Evolutionary conservation across 2,113 vertebrate genomes (phyloP), one percentile per base, ranked within the genome.

Genomic region (Psittacara wagleri): DNA sequence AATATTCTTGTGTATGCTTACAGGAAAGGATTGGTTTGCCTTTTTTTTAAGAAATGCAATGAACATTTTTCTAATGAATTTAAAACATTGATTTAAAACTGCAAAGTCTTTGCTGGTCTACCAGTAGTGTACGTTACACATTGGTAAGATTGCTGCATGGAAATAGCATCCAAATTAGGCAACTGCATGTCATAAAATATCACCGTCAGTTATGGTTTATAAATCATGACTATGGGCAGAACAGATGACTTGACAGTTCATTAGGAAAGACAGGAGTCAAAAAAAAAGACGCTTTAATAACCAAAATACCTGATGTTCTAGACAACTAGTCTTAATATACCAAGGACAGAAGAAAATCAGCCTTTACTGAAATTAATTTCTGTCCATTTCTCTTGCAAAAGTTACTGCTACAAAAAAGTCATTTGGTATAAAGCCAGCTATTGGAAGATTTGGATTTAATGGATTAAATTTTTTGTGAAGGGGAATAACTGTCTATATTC

Each of bases 221-320:
- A 95, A 95, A 94, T 94, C 69, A 81, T 46, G 61, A 86, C 61
- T n/a, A 46, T 43, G 33, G 61, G 86, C 86, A 92, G 94, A 96
- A 94, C 86, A 88, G 83, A 84, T 39, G 59, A 81, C 41, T 95
- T 92, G 91, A 83, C 76, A 92, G 73, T 67, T 95, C 76, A 82
- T 97, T 94, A 92, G 48, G 46, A 88, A 92, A 91, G 80, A 68
- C 31, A 75, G 72, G 20, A 94, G 22, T 75, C 61, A 92, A 49
- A 63, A 88, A 92, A 46, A 10, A 86, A 78, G 55, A 88, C 0
- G 0, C 68, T 95, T 31, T 62, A 90, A 69, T 82, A 86, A 66
- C 16, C 41, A 43, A 86, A 83, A 44, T 74, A 66, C 52, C 44
- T 88, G 70, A 57, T 24, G 17, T 49, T 88, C 35, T 95, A 75